Base-by-base conservation (phyloP, 2,888 invertebrate genomes). In the Aquatica leii region DNA sequence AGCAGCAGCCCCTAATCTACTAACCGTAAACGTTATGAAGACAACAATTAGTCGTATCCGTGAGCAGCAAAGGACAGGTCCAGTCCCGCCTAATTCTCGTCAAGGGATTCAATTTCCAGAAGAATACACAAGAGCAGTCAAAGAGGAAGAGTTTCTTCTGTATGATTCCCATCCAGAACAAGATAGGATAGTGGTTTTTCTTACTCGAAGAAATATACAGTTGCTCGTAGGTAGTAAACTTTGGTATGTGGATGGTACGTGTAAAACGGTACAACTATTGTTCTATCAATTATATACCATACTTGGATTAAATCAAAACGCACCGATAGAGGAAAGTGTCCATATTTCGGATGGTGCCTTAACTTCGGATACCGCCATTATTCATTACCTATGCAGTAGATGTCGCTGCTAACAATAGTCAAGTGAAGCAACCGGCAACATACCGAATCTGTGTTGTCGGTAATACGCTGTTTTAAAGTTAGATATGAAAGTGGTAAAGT, bases 191-290 rank as follows among this genome's bases (percentile, higher is more conserved):
- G 54, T 37, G 11, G 6, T 24, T 4, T 24, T 24, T 24, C 6
- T 6, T 6, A 24, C 24, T 6, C 24, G n/a, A n/a, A n/a, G n/a
- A 37, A 35, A 58, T 21, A 12, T 56, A 1, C n/a, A 35, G 15
- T 24, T 61, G 3, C 35, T 62, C 20, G 15, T 48, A 3, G 37
- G 20, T 4, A 18, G n/a, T 9, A 20, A 58, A 46, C 55, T 56
- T 56, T 71, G 67, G 70, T 67, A 62, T 46, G 53, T 49, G 11
- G 69, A 71, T 34, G 67, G 69, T 11, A 69, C 71, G 15, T 69
- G 71, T 57, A 62, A 65, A 53, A 58, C 66, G 9, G 65, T 65
- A 1, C 70, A 70, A 12, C n/a, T 12, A 12, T 37, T 37, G 12
- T 37, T 37, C 12, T 11, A 37, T 37, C 37, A 37, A 37, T 37